Evolutionary conservation across 2,888 invertebrate genomes (phyloP).

Genomic region (Parnassius smintheus): DNA sequence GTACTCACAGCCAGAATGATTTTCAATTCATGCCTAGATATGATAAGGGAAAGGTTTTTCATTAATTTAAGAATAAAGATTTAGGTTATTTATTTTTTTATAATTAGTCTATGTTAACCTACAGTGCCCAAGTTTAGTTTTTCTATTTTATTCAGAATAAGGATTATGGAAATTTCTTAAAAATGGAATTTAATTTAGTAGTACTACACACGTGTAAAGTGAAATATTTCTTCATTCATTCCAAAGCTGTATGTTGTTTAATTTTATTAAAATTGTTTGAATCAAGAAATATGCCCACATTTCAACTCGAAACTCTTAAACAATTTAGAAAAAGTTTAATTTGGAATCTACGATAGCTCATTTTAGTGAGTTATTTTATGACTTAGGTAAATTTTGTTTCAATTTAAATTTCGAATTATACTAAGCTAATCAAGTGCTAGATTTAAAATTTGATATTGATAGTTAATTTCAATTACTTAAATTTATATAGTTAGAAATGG

Average conservation of each 20-base stretch:
- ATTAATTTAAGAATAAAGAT: slow-evolving; percentile 54
- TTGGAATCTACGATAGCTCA: slow-evolving; percentile 71
- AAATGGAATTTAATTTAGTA: slow-evolving; percentile 70
- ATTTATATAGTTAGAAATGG: slow-evolving; percentile 31
- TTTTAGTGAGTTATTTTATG: slow-evolving; percentile 63
- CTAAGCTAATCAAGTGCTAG: slow-evolving; percentile 72
- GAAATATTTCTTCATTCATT: slow-evolving; percentile 37
- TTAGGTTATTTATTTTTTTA: slow-evolving; percentile 63
- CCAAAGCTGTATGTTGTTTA: slow-evolving; percentile 9
- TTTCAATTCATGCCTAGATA: slow-evolving; percentile 73
- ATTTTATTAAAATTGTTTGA: slow-evolving; percentile 30
- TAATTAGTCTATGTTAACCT: slow-evolving; percentile 74
- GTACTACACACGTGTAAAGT: slow-evolving; percentile 54
- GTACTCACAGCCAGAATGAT: slow-evolving; percentile 80
- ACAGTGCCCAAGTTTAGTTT: slow-evolving; percentile 75
- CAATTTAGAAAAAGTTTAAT: slow-evolving; percentile 76
- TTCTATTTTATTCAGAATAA: slow-evolving; percentile 70
- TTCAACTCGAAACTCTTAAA: slow-evolving; percentile 65
- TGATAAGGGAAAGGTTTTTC: slow-evolving; percentile 67
- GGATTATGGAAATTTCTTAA: slow-evolving; percentile 65
- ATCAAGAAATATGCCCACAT: slow-evolving; percentile 40
- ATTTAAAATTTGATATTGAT: slow-evolving; percentile 52
- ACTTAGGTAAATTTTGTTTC: slow-evolving; percentile 59
- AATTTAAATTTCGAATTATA: slow-evolving; percentile 67
- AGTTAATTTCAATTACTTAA: slow-evolving; percentile 44